Evolutionary conservation across 2,113 vertebrate genomes (phyloP).

Genomic region (Furnarius figulus): DNA sequence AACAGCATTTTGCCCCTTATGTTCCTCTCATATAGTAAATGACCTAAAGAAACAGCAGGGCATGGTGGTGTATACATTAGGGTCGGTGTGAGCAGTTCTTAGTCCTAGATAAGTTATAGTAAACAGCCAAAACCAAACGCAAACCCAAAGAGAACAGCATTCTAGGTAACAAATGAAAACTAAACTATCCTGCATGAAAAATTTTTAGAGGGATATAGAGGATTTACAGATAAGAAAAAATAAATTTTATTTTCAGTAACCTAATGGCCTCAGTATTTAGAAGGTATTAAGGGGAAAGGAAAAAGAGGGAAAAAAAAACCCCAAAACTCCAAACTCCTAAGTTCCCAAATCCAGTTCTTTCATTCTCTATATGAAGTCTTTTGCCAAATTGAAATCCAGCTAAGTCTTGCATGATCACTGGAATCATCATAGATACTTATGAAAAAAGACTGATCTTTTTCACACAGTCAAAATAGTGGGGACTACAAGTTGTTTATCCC

Average conservation of each 20-base stretch:
- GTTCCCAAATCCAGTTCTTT: not conserved
- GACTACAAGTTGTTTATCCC: not conserved
- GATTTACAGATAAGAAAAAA: not conserved
- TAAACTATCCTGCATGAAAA: not conserved
- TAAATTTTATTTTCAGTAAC: not conserved
- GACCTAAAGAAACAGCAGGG: not conserved
- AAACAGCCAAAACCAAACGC: not conserved
- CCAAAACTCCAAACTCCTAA: rapidly evolving
- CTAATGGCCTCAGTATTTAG: not conserved
- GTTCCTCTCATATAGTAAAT: not conserved
- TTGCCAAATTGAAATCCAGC: not conserved
- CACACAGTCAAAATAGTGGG: not conserved
- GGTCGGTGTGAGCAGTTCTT: not conserved
- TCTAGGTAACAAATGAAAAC: not conserved
- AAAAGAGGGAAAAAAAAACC: not conserved
- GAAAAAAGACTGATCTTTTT: not conserved
- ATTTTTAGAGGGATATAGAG: not conserved
- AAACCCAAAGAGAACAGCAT: not conserved
- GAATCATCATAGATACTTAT: not conserved
- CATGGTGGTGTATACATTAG: not conserved
- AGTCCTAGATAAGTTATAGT: not conserved
- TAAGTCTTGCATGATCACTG: not conserved
- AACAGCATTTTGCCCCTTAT: not conserved
- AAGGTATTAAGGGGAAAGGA: not conserved
- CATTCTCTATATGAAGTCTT: not conserved